A percentile compares a stretch with the other conserved stretches of the same genome.
Conservation (phyloP, 2,113 vertebrate genomes). For the Candoia aspera region DNA sequence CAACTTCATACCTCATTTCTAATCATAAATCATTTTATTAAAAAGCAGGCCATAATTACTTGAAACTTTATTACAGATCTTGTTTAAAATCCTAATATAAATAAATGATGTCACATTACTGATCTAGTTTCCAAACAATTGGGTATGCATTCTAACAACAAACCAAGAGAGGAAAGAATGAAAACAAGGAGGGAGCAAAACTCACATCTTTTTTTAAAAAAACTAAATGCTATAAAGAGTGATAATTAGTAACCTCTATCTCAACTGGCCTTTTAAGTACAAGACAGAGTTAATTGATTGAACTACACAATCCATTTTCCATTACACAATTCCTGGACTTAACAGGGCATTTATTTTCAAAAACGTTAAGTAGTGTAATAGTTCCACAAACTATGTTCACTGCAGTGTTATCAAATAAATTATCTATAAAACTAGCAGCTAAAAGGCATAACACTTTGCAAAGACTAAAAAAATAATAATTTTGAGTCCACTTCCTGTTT, state of each 20-base stretch:
- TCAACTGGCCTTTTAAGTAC: constrained; percentile 3
- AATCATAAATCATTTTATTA: constrained; percentile 18
- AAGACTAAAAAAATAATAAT: background rate
- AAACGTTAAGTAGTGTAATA: background rate
- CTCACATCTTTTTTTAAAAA: background rate
- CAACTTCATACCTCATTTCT: background rate
- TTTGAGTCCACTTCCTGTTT: background rate
- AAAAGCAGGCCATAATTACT: constrained; percentile 7
- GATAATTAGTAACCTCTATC: background rate
- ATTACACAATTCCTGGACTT: background rate
- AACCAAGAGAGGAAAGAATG: background rate
- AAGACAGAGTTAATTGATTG: constrained; percentile 25
- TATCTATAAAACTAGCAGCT: background rate
- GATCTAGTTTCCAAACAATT: constrained; percentile 15
- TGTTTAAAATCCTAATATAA: constrained; percentile 10
- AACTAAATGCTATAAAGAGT: background rate
- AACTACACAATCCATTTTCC: background rate
- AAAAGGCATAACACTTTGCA: background rate
- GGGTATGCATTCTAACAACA: background rate
- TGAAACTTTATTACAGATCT: background rate
- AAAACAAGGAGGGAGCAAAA: background rate
- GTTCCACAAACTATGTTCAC: fast-evolving
- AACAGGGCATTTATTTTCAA: background rate
- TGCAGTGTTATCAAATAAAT: background rate
- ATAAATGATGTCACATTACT: constrained; percentile 11